Evolutionary conservation across 2,113 vertebrate genomes (phyloP).

Genomic region (Hucho hucho): DNA sequence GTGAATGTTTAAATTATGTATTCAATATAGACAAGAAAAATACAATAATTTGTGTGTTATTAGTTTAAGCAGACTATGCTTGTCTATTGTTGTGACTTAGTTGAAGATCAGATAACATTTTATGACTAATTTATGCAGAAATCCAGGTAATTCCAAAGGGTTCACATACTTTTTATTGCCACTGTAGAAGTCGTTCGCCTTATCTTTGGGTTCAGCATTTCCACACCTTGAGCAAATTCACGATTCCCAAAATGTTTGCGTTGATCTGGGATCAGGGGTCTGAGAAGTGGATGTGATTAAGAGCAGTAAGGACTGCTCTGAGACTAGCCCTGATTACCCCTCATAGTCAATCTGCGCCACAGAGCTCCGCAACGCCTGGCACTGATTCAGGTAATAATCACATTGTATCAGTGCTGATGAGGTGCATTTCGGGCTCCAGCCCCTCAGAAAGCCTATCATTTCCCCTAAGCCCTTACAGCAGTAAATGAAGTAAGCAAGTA

Average conservation of each 20-base stretch:
- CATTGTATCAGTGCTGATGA: constrained; percentile 57
- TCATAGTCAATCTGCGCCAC: constrained; percentile 51
- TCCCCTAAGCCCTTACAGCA: constrained; percentile 52
- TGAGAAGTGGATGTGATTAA: constrained; percentile 42
- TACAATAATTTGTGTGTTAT: too few relatives aligned
- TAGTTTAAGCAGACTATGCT: too few relatives aligned
- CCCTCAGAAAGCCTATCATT: constrained; percentile 45
- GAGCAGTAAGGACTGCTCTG: constrained; percentile 44
- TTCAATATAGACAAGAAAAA: too few relatives aligned
- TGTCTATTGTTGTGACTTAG: too few relatives aligned
- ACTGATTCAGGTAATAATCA: constrained; percentile 65
- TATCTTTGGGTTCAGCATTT: too few relatives aligned
- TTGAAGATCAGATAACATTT: too few relatives aligned
- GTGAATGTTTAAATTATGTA: too few relatives aligned
- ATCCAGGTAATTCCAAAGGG: too few relatives aligned
- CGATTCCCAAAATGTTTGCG: not conserved
- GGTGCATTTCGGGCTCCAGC: constrained; percentile 49
- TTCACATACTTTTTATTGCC: too few relatives aligned
- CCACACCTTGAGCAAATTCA: too few relatives aligned
- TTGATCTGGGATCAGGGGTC: constrained; percentile 38
- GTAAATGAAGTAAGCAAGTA: constrained; percentile 69
- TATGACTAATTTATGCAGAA: too few relatives aligned
- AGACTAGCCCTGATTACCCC: constrained; percentile 36
- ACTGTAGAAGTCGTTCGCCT: too few relatives aligned
- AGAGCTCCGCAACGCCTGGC: constrained; percentile 47